Percentiles rank a stretch among this genome's conserved stretches.
Evolutionary conservation across 2,113 vertebrate species (phyloP).

Genomic region (Ellobius talpinus): DNA sequence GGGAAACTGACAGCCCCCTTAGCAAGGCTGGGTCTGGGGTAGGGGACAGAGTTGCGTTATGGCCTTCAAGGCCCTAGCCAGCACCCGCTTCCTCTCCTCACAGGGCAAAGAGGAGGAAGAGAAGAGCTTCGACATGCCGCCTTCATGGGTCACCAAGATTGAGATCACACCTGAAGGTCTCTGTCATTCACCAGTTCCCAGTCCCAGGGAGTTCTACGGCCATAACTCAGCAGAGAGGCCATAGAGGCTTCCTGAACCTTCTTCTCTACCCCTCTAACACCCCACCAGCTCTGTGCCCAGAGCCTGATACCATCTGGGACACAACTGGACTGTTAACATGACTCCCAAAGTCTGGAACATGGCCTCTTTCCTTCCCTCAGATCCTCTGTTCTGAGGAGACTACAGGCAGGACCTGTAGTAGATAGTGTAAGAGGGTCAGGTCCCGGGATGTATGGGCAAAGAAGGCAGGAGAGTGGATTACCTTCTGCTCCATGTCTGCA

Average conservation of each 20-base stretch:
- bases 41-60: neutral
- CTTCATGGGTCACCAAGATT: constrained; percentile 91
- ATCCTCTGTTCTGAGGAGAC: neutral
- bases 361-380: neutral
- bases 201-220: neutral
- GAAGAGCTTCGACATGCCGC: constrained; percentile 89
- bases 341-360: neutral
- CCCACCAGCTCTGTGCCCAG: neutral
- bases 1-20: neutral
- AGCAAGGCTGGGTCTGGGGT: neutral
- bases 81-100: constrained; percentile 38
- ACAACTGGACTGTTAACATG: neutral
- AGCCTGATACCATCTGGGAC: neutral
- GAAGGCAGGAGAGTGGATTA: neutral
- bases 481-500: neutral
- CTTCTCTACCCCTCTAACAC: neutral
- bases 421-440: neutral
- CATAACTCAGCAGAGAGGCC: accelerated
- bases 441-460: neutral
- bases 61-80: neutral
- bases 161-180: constrained; percentile 89
- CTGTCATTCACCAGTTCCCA: neutral
- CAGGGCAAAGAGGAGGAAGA: constrained; percentile 82
- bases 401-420: neutral
- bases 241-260: neutral